Evolutionary conservation across 2,797 vertebrate species (phyloP), one percentile per base, ranked within the genome.

Genomic region (Pseudomugil gertrudae): DNA sequence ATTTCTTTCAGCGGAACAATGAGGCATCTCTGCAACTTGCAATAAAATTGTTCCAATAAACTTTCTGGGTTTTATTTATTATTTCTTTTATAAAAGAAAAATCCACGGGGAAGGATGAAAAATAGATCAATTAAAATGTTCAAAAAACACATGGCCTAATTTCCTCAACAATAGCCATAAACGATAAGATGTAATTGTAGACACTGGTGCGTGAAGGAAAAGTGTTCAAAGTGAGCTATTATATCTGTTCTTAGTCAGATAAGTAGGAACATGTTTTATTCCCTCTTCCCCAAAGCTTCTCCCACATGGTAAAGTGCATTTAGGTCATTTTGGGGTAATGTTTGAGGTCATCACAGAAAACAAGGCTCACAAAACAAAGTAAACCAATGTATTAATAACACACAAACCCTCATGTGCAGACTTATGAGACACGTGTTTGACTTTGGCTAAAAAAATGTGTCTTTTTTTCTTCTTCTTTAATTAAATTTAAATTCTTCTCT

Each of bases 91-190:
- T 5, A 53, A 23, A 21, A 13, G 63, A 76, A 72, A 32, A 63
- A 78, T 76, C 63, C 68, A 21, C 67, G 53, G 59, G 80, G 83
- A 79, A 55, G 70, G 63, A 89, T 83, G 66, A 89, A 90, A 88
- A 89, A 90, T 85, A 83, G 72, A 90, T 89, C 80, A 89, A 84
- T 89, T 88, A 89, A 86, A 88, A 89, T 84, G 66, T 78, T 84
- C 55, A 83, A 77, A 69, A 82, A 85, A 72, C 40, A 58, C 76
- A 35, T 81, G 88, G 84, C 88, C 84, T 87, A 87, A 85, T 86
- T 58, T 45, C 61, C 36, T 24, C 43, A 81, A 84, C 84, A 85
- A 81, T 72, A 51, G 72, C 63, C 60, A 66, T 51, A 84, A 83
- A 83, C 60, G 53, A 78, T 57, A 71, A 62, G 9, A 57, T 71